Evolutionary conservation across 2,797 vertebrate species (phyloP).

Genomic region (Echeneis naucrates): DNA sequence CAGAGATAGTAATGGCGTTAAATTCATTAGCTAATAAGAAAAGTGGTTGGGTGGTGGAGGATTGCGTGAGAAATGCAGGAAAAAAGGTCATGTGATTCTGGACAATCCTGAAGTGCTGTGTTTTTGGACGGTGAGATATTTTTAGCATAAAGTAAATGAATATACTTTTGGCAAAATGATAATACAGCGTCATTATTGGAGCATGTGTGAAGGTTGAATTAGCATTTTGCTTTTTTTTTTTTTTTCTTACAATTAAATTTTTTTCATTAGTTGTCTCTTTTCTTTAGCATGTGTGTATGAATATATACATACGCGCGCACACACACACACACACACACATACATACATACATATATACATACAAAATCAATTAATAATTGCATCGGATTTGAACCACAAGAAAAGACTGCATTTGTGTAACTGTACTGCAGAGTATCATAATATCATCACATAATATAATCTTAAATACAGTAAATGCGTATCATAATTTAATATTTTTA

Average conservation of each 20-base stretch:
- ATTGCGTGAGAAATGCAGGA: slow-evolving; percentile 31
- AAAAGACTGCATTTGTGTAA: slow-evolving; percentile 25
- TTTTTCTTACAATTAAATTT: slow-evolving; percentile 1
- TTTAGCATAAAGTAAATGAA: slow-evolving; percentile 59
- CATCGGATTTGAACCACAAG: slow-evolving; percentile 35
- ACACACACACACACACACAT: too few species aligned
- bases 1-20: slow-evolving; percentile 22
- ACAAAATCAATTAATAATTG: slow-evolving; percentile 25
- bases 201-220: slow-evolving; percentile 35
- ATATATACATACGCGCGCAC: too few species aligned
- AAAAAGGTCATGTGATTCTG: slow-evolving; percentile 36
- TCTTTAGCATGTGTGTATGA: too few species aligned
- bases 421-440: slow-evolving; percentile 45
- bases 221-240: slow-evolving; percentile 26
- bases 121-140: slow-evolving; percentile 54
- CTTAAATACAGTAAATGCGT: slow-evolving; percentile 53
- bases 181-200: slow-evolving; percentile 41
- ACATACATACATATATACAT: too few species aligned
- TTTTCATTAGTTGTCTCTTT: slow-evolving; percentile 1
- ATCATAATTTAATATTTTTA: slow-evolving; percentile 64
- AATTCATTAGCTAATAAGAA: slow-evolving; percentile 16
- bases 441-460: slow-evolving; percentile 56
- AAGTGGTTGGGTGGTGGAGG: slow-evolving; percentile 30
- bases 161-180: slow-evolving; percentile 60
- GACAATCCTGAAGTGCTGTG: slow-evolving; percentile 30